Evolutionary conservation across 2,888 invertebrate genomes (phyloP).

Genomic region (Cerceris ruficornis): DNA sequence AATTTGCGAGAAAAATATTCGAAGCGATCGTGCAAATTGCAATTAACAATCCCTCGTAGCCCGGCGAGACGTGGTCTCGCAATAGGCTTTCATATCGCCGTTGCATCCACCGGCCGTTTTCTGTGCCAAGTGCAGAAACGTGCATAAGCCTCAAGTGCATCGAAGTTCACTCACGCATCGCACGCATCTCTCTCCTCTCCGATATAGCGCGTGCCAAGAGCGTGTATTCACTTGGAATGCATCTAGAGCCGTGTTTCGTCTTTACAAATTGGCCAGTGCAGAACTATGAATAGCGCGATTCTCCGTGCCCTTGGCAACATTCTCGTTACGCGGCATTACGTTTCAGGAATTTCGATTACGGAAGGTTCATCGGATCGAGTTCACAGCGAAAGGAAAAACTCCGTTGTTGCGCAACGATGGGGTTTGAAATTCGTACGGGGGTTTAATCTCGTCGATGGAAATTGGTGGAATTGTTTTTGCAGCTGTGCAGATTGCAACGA

Average conservation of each 20-base stretch:
- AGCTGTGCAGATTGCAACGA: too few relatives aligned
- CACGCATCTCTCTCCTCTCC: constrained; percentile 9
- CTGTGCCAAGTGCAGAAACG: constrained; percentile 55
- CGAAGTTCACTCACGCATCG: constrained; percentile 22
- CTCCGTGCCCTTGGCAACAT: constrained; percentile 34
- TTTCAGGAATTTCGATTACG: constrained; percentile 38
- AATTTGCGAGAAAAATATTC: too few relatives aligned
- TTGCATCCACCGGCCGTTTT: constrained; percentile 36
- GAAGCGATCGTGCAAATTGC: too few relatives aligned
- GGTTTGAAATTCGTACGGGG: too few relatives aligned
- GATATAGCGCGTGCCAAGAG: constrained; percentile 30
- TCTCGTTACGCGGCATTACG: constrained; percentile 45
- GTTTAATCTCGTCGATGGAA: too few relatives aligned
- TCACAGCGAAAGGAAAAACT: too few relatives aligned
- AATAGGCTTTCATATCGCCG: not conserved
- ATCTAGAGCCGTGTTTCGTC: not conserved
- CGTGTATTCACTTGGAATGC: constrained; percentile 2
- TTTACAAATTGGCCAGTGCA: not conserved
- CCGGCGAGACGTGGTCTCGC: not conserved
- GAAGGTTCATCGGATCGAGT: not conserved
- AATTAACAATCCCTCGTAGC: not conserved
- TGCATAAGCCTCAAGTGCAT: constrained; percentile 7
- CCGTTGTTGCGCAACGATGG: too few relatives aligned
- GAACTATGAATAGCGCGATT: constrained; percentile 37
- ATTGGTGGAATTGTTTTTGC: too few relatives aligned